These are phyloP conservation scores for Agelas oroides DNA, from an alignment of 37 sponge, comb jelly and placozoan species.

Conservation along the genomic window DNA sequence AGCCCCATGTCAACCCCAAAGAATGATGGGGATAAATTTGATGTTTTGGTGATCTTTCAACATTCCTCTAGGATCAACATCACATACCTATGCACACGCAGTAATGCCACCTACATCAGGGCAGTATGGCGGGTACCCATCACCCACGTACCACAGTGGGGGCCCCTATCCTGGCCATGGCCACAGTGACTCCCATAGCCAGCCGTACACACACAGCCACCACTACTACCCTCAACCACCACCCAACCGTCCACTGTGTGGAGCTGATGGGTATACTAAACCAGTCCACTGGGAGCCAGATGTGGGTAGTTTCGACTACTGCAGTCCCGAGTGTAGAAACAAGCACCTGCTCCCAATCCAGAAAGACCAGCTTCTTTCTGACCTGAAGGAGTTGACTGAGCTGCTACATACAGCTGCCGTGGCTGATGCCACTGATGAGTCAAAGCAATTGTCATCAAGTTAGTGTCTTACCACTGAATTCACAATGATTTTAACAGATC, in stretches of 20 bases:
- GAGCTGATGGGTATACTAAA: slow-evolving; percentile 17
- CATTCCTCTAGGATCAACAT: too few relatives aligned
- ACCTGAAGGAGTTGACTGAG: not conserved
- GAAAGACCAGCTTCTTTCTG: slow-evolving; percentile 24
- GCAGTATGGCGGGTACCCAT: too few relatives aligned
- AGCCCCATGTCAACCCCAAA: too few relatives aligned
- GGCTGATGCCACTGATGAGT: not conserved
- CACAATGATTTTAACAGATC: not conserved
- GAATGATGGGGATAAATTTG: too few relatives aligned
- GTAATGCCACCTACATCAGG: too few relatives aligned
- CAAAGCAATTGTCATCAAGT: not conserved
- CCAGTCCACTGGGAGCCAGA: slow-evolving; percentile 10
- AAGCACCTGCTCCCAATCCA: slow-evolving; percentile 32
- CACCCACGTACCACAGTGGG: too few relatives aligned
- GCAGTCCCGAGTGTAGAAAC: slow-evolving; percentile 52
- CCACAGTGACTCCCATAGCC: not conserved
- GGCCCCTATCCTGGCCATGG: too few relatives aligned
- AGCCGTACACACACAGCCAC: not conserved
- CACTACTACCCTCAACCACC: not conserved
- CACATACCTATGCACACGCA: too few relatives aligned
- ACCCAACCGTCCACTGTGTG: not conserved
- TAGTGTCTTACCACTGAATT: too few relatives aligned
- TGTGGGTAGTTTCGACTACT: slow-evolving; percentile 47
- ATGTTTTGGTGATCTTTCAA: too few relatives aligned
- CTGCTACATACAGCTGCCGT: not conserved